These are phyloP conservation scores for Drosophila diplacantha DNA, from an alignment of 2,888 invertebrate species.

Conservation along the genomic window DNA sequence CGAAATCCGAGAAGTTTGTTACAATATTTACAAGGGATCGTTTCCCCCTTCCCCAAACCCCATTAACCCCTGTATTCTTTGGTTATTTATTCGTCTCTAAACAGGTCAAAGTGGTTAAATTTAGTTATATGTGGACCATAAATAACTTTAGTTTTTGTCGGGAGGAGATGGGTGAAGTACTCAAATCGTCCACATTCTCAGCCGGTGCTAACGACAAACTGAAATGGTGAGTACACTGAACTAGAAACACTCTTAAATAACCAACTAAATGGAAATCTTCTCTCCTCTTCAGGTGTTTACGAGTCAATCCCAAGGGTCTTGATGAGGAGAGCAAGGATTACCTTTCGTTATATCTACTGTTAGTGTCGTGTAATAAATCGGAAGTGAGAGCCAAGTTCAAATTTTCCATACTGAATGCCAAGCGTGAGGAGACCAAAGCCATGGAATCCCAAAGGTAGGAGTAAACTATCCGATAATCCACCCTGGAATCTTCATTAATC, in stretches of 20 bases:
- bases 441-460: slow-evolving; percentile 90
- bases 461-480: rapidly evolving
- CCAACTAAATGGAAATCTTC: neutral
- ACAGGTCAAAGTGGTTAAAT: slow-evolving; percentile 99
- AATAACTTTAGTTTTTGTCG: slow-evolving; percentile 99
- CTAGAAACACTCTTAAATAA: rapidly evolving
- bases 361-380: slow-evolving; percentile 99
- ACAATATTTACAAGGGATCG: slow-evolving; percentile 6
- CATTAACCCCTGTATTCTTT: neutral
- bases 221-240: slow-evolving; percentile 87
- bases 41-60: too few species aligned
- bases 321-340: slow-evolving; percentile 99
- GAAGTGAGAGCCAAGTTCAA: slow-evolving; percentile 99
- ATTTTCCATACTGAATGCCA: slow-evolving; percentile 99
- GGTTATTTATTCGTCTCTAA: neutral
- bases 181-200: slow-evolving; percentile 99
- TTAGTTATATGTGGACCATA: slow-evolving; percentile 99
- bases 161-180: slow-evolving; percentile 99
- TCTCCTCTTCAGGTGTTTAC: slow-evolving; percentile 86
- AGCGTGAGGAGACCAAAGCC: slow-evolving; percentile 99
- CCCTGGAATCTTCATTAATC: neutral
- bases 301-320: slow-evolving; percentile 99
- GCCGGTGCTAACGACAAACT: slow-evolving; percentile 99
- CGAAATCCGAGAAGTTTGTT: slow-evolving; percentile 21
- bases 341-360: slow-evolving; percentile 97